Conservation (phyloP, 2,113 vertebrate species). For the Sitta europaea region DNA sequence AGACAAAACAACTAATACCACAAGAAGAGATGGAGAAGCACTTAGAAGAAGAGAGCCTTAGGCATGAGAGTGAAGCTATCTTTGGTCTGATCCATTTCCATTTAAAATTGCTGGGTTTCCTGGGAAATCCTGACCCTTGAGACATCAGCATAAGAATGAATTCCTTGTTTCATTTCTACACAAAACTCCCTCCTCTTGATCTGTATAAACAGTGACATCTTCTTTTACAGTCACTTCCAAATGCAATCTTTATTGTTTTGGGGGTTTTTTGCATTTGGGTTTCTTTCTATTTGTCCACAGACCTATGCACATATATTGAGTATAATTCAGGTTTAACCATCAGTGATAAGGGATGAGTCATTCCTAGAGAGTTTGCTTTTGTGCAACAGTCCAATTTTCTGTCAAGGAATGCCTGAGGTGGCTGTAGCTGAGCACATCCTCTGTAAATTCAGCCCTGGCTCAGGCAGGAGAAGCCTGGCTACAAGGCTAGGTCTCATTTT, state of each 20-base stretch:
- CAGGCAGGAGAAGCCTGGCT: background rate
- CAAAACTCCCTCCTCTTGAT: background rate
- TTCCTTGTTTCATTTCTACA: background rate
- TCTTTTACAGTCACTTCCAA: background rate
- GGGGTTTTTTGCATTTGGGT: background rate
- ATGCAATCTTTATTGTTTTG: background rate
- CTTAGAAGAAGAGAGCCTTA: background rate
- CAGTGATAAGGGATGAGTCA: background rate
- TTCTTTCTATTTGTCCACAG: background rate
- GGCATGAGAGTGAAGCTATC: background rate
- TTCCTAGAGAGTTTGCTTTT: background rate
- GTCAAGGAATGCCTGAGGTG: accelerated
- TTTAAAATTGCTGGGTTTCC: background rate
- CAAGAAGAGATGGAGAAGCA: background rate
- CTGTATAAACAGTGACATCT: background rate
- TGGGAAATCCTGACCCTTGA: background rate
- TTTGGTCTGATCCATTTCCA: background rate
- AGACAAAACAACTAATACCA: background rate
- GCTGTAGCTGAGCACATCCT: background rate
- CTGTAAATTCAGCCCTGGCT: background rate
- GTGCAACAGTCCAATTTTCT: background rate
- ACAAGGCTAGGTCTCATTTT: background rate
- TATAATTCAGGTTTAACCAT: background rate
- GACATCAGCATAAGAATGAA: background rate
- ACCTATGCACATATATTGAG: background rate